Evolutionary conservation across 2,797 vertebrate species (phyloP).

Genomic region (Cynodonichthys magdalenae): DNA sequence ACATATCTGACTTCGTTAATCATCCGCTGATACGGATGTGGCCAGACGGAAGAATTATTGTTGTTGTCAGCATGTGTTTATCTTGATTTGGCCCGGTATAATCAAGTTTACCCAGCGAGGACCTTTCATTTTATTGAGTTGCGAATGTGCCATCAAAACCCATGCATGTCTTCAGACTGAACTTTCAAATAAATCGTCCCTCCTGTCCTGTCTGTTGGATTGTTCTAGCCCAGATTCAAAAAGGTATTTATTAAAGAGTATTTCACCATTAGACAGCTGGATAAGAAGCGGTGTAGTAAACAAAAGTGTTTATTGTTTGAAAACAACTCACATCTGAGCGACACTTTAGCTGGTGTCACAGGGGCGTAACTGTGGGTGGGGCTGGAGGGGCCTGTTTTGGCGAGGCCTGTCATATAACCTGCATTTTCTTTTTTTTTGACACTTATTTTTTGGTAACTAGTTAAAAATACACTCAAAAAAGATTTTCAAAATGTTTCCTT

Average conservation of each 20-base stretch:
- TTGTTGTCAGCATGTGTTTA: conserved; percentile 62
- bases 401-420: no score
- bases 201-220: neutral
- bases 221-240: conserved; percentile 9
- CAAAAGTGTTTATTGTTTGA: conserved; percentile 23
- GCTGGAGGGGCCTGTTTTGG: no score
- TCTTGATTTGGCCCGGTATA: conserved; percentile 49
- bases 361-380: no score
- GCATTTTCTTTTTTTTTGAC: no score
- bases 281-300: conserved; percentile 10
- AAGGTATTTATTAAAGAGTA: neutral
- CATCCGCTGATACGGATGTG: conserved; percentile 46
- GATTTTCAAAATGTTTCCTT: no score
- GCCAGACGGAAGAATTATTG: conserved; percentile 55
- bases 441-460: no score
- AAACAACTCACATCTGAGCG: conserved; percentile 1
- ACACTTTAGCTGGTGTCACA: conserved; percentile 2
- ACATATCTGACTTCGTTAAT: conserved; percentile 54
- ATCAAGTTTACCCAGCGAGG: conserved; percentile 45
- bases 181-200: conserved; percentile 24
- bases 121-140: conserved; percentile 48
- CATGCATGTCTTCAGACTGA: conserved; percentile 27
- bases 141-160: conserved; percentile 31
- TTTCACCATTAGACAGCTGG: neutral
- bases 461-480: no score